These are phyloP conservation scores for Galbula dea DNA, from an alignment of 2,113 vertebrate genomes.

Conservation along the genomic window DNA sequence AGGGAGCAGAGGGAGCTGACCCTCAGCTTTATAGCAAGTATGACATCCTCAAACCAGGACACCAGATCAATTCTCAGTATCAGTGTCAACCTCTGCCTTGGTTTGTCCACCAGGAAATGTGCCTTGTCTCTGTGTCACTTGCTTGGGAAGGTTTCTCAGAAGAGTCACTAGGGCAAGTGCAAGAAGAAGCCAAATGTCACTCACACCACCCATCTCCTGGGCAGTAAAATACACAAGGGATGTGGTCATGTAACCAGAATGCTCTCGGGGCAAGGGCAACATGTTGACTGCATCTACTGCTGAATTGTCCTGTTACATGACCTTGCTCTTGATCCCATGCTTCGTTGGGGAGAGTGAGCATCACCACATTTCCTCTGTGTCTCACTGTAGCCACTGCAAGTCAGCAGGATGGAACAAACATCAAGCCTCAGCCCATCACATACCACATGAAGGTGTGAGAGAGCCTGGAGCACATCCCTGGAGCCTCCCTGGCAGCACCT, in stretches of 20 bases:
- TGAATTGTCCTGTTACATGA: neutral
- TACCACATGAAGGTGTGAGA: accelerated
- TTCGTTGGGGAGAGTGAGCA: neutral
- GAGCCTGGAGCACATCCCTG: accelerated
- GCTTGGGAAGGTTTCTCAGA: neutral
- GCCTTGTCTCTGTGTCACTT: neutral
- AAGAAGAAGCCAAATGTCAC: neutral
- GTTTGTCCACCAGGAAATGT: neutral
- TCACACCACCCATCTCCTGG: neutral
- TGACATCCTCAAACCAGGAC: too few species aligned
- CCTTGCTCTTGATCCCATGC: neutral
- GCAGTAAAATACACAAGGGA: neutral
- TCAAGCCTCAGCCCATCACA: neutral
- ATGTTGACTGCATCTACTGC: accelerated
- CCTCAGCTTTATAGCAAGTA: too few species aligned
- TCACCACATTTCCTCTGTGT: accelerated
- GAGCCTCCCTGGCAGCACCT: neutral
- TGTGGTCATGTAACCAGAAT: neutral
- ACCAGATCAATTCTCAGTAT: neutral
- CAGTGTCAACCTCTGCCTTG: accelerated
- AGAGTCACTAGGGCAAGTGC: neutral
- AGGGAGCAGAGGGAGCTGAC: too few species aligned
- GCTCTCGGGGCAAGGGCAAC: neutral
- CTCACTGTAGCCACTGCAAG: neutral
- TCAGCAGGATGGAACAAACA: neutral